These are phyloP conservation scores for Mallateleia sp. DNA, from an alignment of 2,888 invertebrate genomes.

Conservation along the genomic window DNA sequence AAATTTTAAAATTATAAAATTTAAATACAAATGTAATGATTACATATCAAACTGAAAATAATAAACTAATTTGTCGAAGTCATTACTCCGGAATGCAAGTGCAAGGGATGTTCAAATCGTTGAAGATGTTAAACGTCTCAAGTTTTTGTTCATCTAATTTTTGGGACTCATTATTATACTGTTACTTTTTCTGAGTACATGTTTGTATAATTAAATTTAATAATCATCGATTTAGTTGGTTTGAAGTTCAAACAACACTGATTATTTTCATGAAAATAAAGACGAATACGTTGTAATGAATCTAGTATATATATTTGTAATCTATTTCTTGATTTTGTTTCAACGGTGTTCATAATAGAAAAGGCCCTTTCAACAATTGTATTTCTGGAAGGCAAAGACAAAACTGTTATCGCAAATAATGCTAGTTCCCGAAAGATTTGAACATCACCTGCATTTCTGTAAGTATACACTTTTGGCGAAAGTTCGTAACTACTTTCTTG, in stretches of 20 bases:
- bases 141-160: too few species aligned
- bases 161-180: too few species aligned
- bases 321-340: constrained; percentile 58
- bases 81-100: too few species aligned
- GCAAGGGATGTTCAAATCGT: too few species aligned
- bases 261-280: background rate
- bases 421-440: constrained; percentile 56
- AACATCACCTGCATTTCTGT: constrained; percentile 52
- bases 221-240: background rate
- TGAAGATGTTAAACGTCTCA: too few species aligned
- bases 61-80: too few species aligned
- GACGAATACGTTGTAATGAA: background rate
- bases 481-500: background rate
- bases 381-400: constrained; percentile 63
- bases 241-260: background rate
- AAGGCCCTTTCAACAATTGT: constrained; percentile 68
- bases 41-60: too few species aligned
- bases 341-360: constrained; percentile 61
- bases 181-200: too few species aligned
- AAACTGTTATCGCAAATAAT: constrained; percentile 16
- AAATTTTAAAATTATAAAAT: too few species aligned
- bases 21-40: too few species aligned
- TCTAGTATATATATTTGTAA: constrained; percentile 3
- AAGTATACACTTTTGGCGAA: constrained; percentile 24
- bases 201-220: too few species aligned